Base-by-base conservation (phyloP, 2,797 vertebrate genomes). In the Rhincodon typus region DNA sequence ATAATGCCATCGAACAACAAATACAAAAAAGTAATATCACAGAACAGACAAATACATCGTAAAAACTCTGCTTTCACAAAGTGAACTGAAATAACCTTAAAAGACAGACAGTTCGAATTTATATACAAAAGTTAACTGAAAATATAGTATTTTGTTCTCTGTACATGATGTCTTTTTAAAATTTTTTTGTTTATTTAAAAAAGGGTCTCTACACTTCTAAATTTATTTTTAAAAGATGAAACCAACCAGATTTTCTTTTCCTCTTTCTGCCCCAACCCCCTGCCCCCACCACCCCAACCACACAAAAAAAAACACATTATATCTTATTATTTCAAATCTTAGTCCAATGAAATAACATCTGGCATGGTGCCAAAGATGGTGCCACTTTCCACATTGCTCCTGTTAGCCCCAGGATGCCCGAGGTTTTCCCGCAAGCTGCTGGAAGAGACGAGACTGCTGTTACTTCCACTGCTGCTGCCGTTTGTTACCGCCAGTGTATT, bases 81-180 rank as follows among this genome's bases (percentile, higher is more conserved):
- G 97, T 97, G 96, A 96, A 98, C 97, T 96, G 97, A 98, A 98
- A 98, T 97, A 97, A 97, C 97, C 97, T 97, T 97, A 98, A 97
- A 97, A 97, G 97, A 97, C 98, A 98, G 98, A 98, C 98, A 96
- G 98, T 99, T 98, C 98, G 98, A 98, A 98, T 99, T 99, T 99
- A 99, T 99, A 98, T 99, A 99, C 98, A 99, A 99, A 99, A 99
- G 98, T 99, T 98, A 98, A 99, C 98, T 98, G 99, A 99, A 99
- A 99, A 99, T 99, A 99, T 98, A 99, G 98, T 95, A 77, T 99
- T 98, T 98, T 99, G 98, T 99, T 99, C 98, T 99, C 99, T 99
- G 98, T 99, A 99, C 98, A 99, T 96, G 96, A 98, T 97, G 97
- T 97, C 98, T 98, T 97, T 96, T 96, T 97, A 97, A 97, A 97